These are phyloP conservation scores for Megalopta genalis DNA, from an alignment of 1,140 invertebrate species.

Conservation along the genomic window DNA sequence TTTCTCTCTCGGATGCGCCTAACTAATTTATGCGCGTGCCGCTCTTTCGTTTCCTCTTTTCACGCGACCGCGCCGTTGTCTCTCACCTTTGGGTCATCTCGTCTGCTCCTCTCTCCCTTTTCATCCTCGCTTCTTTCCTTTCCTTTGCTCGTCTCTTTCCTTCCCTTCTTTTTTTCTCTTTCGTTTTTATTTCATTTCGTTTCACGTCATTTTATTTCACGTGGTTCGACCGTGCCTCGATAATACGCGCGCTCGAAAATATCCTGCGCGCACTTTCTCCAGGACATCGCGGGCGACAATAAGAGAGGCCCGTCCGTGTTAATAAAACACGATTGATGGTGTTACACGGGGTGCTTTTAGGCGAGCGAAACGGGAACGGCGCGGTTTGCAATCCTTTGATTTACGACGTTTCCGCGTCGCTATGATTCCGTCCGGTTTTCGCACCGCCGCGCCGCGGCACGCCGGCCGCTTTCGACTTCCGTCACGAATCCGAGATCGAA, in stretches of 20 bases:
- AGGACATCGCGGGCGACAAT: conserved; percentile 3
- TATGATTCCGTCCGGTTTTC: not conserved
- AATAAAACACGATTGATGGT: conserved; percentile 37
- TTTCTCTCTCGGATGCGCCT: too few species aligned
- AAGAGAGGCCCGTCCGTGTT: conserved; percentile 12
- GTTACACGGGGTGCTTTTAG: conserved; percentile 23
- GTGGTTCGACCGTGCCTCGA: not conserved
- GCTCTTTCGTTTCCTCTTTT: not conserved
- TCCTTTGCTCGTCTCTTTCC: too few species aligned
- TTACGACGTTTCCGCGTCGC: conserved; percentile 1
- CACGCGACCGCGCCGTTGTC: not conserved
- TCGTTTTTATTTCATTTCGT: not conserved
- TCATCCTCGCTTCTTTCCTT: not conserved
- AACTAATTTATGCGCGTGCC: not conserved
- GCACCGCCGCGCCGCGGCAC: not conserved
- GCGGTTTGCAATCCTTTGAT: conserved; percentile 26
- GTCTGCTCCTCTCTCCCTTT: not conserved
- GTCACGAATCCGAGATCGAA: too few species aligned
- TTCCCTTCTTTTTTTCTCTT: not conserved
- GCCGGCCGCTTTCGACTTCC: too few species aligned
- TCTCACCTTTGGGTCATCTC: conserved; percentile 24
- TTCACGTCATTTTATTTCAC: too few species aligned
- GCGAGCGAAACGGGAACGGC: conserved; percentile 8
- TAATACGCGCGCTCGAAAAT: conserved; percentile 7
- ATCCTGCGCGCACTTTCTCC: conserved; percentile 28